Percentiles rank a stretch among this genome's conserved stretches.
phyloP scores from a whole-genome alignment of 2,888 invertebrate genomes.

The Calliopum simillimum region DNA sequence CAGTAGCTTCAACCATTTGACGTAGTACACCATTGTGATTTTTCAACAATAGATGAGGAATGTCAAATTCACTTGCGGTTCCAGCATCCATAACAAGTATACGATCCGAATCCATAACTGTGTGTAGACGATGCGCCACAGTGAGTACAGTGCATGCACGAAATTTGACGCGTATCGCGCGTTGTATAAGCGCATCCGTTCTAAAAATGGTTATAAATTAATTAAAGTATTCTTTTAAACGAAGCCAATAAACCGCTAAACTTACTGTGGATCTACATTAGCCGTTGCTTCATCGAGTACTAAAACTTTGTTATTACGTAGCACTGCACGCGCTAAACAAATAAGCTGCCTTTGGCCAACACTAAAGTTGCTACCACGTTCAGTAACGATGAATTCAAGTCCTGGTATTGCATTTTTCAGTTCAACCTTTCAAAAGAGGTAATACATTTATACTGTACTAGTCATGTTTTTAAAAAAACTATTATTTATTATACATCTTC shows the following conservation, averaged over 20 bases:
- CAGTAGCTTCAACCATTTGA: conserved; percentile 79
- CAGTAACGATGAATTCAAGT: conserved; percentile 71
- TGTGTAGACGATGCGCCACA: conserved; percentile 91
- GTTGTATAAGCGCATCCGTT: conserved; percentile 87
- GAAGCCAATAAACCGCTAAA: background rate
- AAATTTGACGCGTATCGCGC: conserved; percentile 84
- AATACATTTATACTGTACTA: background rate
- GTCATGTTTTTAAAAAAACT: background rate
- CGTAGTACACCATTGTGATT: conserved; percentile 73
- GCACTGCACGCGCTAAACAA: conserved; percentile 75
- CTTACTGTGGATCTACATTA: conserved; percentile 75
- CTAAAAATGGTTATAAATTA: conserved; percentile 64
- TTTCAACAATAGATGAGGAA: conserved; percentile 75
- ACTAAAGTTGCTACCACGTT: conserved; percentile 73
- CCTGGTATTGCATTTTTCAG: conserved; percentile 68
- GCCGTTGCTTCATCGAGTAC: conserved; percentile 79
- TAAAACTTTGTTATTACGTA: conserved; percentile 73
- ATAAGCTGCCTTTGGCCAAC: conserved; percentile 77
- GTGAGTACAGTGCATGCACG: conserved; percentile 87
- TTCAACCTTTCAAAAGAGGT: conserved; percentile 67
- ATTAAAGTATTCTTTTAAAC: background rate
- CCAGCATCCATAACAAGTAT: conserved; percentile 90
- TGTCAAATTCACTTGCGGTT: conserved; percentile 78
- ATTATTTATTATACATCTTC: conserved; percentile 55
- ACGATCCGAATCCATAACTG: conserved; percentile 92